phyloP scores from a whole-genome alignment of 1,140 invertebrate species.

The Drosophila sp. region DNA sequence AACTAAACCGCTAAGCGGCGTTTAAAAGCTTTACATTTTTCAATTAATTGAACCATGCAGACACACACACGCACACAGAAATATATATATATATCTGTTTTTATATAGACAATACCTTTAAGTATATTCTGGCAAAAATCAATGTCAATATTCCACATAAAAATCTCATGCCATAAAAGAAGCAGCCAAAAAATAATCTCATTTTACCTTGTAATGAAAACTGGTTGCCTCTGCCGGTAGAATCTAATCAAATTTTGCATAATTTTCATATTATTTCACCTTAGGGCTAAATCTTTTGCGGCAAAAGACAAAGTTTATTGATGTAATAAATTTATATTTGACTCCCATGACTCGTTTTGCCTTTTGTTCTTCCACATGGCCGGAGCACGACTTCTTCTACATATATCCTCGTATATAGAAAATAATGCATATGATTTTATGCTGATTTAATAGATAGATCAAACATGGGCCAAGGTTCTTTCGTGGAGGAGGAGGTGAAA shows the following conservation, averaged over 20 bases:
- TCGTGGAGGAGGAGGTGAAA: constrained; percentile 16
- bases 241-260: constrained; percentile 53
- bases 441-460: constrained; percentile 67
- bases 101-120: constrained; percentile 1
- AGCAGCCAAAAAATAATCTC: not conserved
- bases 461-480: not conserved
- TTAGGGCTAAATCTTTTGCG: constrained; percentile 42
- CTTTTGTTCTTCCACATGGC: constrained; percentile 64
- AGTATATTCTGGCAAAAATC: not conserved
- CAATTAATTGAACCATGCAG: not conserved
- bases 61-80: too few relatives aligned
- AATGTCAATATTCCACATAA: not conserved
- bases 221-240: not conserved
- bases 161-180: constrained; percentile 45
- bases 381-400: constrained; percentile 14
- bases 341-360: constrained; percentile 39
- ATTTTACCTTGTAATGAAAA: constrained; percentile 19
- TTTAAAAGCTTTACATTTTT: constrained; percentile 13
- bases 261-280: constrained; percentile 74
- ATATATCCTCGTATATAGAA: constrained; percentile 16
- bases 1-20: constrained; percentile 37
- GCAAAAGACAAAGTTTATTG: constrained; percentile 56
- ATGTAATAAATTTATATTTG: constrained; percentile 73
- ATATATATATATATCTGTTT: not conserved
- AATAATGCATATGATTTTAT: constrained; percentile 53